phyloP scores from a whole-genome alignment of 2,113 vertebrate genomes.

The Scartelaos histophorus region DNA sequence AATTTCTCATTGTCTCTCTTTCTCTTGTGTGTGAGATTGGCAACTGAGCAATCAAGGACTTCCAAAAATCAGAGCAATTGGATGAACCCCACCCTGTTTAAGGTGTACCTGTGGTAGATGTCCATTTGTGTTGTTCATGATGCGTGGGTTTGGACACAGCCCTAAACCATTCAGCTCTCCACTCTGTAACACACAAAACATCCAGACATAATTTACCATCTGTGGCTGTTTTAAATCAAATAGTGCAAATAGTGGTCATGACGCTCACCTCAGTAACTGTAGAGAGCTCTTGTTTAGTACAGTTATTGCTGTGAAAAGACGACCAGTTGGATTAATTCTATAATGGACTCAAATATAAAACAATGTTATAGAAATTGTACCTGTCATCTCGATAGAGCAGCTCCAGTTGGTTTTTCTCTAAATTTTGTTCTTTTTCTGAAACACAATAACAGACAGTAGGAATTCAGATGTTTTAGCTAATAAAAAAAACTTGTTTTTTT shows the following conservation, averaged over 20 bases:
- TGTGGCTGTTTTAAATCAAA: background rate
- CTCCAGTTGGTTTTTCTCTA: conserved; percentile 74
- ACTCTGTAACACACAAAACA: conserved; percentile 27
- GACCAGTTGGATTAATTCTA: background rate
- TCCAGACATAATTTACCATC: background rate
- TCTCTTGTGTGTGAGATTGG: too few species aligned
- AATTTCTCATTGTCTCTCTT: too few species aligned
- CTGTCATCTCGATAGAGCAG: conserved; percentile 64
- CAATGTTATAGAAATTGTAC: conserved; percentile 39
- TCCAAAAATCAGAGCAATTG: too few species aligned
- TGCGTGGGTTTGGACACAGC: conserved; percentile 55
- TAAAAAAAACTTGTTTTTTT: background rate
- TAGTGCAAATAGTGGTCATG: background rate
- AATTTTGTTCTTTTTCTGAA: conserved; percentile 69
- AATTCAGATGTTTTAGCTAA: background rate
- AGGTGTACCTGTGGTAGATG: conserved; percentile 76
- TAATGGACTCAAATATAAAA: background rate
- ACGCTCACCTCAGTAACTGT: conserved; percentile 83
- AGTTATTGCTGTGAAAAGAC: conserved; percentile 61
- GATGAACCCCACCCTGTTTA: background rate
- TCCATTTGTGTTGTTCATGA: conserved; percentile 75
- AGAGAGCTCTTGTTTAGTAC: conserved; percentile 74
- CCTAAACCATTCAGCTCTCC: conserved; percentile 80
- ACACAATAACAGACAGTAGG: background rate
- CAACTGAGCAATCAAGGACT: too few species aligned